These are phyloP conservation scores for Trileptium ribeirensis DNA, from an alignment of 2,888 invertebrate genomes.

Conservation along the genomic window DNA sequence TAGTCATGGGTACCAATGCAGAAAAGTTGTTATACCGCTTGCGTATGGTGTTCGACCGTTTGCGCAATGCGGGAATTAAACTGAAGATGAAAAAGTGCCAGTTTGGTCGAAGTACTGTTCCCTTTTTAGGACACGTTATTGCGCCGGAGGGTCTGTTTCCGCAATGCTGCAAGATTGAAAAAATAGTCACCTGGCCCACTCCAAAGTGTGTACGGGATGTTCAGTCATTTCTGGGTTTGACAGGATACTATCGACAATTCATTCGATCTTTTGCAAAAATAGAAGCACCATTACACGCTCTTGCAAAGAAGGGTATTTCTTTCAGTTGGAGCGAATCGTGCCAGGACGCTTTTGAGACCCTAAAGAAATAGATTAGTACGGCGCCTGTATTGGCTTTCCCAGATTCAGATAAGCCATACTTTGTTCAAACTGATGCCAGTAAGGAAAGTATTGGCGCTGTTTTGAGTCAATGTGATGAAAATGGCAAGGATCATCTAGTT, in stretches of 20 bases:
- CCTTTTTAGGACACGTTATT: not conserved
- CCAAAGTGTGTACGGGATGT: not conserved
- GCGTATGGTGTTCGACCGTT: not conserved
- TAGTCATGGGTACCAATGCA: not conserved
- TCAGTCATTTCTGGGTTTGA: not conserved
- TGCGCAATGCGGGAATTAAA: not conserved
- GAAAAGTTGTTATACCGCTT: not conserved
- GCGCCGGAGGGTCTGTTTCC: not conserved
- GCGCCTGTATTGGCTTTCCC: not conserved
- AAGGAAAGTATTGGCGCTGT: not conserved
- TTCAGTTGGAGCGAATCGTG: not conserved
- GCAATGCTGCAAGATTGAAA: not conserved
- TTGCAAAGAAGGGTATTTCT: not conserved
- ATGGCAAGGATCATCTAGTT: not conserved
- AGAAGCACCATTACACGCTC: not conserved
- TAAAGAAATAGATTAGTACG: not conserved
- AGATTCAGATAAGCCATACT: not conserved
- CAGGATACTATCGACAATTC: constrained; percentile 6
- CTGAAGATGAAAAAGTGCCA: not conserved
- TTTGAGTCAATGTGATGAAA: too few relatives aligned
- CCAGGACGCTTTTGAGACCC: not conserved
- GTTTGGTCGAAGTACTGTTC: not conserved
- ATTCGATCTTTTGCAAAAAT: too few relatives aligned
- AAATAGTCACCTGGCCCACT: not conserved
- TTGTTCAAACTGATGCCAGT: not conserved